phyloP scores from a whole-genome alignment of 2,888 invertebrate species.

The Arrhopalites spinosus region DNA sequence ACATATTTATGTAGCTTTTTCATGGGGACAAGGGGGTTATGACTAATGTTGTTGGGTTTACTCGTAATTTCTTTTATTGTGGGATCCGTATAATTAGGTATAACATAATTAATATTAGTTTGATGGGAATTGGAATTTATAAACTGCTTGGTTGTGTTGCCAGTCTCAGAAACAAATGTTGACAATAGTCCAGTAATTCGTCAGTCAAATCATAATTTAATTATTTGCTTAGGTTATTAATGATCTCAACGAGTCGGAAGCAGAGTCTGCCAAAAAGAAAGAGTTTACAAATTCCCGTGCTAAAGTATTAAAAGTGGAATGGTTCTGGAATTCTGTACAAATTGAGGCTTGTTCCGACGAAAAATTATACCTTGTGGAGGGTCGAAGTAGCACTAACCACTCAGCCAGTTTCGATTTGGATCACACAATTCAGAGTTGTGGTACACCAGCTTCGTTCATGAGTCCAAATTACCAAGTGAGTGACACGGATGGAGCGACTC shows the following conservation, averaged over 20 bases:
- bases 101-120: background rate
- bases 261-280: slow-evolving; percentile 63
- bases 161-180: too few species aligned
- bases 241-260: slow-evolving; percentile 72
- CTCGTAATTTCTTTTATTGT: too few species aligned
- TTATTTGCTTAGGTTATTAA: slow-evolving; percentile 75
- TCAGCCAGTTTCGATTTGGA: slow-evolving; percentile 25
- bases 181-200: too few species aligned
- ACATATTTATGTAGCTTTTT: background rate
- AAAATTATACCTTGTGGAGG: slow-evolving; percentile 83
- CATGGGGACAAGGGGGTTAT: background rate
- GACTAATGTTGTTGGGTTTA: too few species aligned
- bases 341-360: slow-evolving; percentile 93
- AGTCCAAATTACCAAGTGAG: slow-evolving; percentile 19
- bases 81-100: background rate
- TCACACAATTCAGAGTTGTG: slow-evolving; percentile 22
- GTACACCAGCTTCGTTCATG: slow-evolving; percentile 27
- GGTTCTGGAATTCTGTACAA: slow-evolving; percentile 98
- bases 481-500: slow-evolving; percentile 19
- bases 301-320: slow-evolving; percentile 85
- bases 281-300: slow-evolving; percentile 59
- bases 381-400: slow-evolving; percentile 57
- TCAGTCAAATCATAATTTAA: too few species aligned
- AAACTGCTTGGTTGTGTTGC: background rate
- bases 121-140: background rate